A percentile compares a stretch with the other conserved stretches of the same genome.
Evolutionary conservation across 2,797 vertebrate species (phyloP).

Genomic region (Myoxocephalus aenaeus): DNA sequence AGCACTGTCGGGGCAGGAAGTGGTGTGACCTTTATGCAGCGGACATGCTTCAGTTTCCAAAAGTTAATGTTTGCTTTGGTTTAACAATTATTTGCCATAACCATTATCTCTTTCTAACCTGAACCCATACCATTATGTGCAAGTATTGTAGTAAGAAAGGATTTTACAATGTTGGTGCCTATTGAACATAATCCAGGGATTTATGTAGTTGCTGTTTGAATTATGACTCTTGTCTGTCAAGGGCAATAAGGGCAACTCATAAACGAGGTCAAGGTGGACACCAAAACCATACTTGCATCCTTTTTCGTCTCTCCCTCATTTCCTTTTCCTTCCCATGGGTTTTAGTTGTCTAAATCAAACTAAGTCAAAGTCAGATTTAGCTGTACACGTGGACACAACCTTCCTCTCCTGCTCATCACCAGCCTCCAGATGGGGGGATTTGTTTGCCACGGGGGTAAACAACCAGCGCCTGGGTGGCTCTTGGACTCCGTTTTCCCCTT

Average conservation of each 20-base stretch:
- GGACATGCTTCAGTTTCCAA: background rate
- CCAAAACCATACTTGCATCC: background rate
- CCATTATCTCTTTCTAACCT: background rate
- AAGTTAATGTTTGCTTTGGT: background rate
- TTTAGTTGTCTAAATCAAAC: background rate
- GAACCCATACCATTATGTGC: background rate
- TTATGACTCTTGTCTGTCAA: background rate
- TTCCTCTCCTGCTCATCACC: constrained; percentile 38
- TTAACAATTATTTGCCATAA: background rate
- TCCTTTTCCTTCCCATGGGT: no score
- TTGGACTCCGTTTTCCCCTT: constrained; percentile 17
- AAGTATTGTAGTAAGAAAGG: background rate
- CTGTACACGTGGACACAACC: constrained; percentile 20
- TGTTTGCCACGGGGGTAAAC: constrained; percentile 76
- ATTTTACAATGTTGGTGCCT: background rate
- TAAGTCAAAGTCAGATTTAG: background rate
- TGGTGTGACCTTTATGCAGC: background rate
- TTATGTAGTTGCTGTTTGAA: background rate
- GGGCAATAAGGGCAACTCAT: background rate
- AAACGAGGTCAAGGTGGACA: background rate
- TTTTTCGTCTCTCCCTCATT: background rate
- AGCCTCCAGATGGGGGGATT: constrained; percentile 57
- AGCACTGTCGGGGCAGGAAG: background rate
- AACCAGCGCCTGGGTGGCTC: constrained; percentile 60
- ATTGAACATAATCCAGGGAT: background rate